Percentiles rank a stretch among this genome's conserved stretches.
Evolutionary conservation across 2,797 vertebrate species (phyloP).

Genomic region (Premnoplex brunnescens): DNA sequence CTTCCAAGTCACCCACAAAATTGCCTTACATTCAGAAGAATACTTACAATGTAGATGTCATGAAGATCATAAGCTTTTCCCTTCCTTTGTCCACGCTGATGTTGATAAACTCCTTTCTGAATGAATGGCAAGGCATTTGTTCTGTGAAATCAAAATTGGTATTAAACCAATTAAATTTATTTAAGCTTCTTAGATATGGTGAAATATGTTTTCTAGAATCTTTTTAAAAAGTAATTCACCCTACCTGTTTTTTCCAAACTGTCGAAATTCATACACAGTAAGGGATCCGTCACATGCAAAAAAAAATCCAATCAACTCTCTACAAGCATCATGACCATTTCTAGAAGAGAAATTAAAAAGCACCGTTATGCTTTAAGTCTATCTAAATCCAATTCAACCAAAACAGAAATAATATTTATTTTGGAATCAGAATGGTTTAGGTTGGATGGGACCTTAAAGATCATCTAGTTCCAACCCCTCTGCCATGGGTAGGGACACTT

Average conservation of each 20-base stretch:
- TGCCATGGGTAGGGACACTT: neutral
- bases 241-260: constrained; percentile 84
- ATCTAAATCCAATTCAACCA: neutral
- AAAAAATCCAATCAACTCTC: constrained; percentile 82
- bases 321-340: constrained; percentile 81
- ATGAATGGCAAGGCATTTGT: constrained; percentile 81
- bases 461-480: neutral
- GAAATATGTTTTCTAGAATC: neutral
- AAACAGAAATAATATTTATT: neutral
- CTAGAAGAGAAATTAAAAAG: constrained; percentile 61
- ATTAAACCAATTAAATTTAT: neutral
- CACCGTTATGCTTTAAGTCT: neutral
- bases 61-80: constrained; percentile 70
- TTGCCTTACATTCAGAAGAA: neutral
- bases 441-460: neutral
- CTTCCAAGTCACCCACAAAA: neutral
- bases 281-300: constrained; percentile 78
- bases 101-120: constrained; percentile 75
- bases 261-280: constrained; percentile 81
- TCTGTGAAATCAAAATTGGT: constrained; percentile 60
- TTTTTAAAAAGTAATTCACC: neutral
- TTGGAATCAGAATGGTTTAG: neutral
- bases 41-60: constrained; percentile 78
- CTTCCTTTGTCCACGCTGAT: constrained; percentile 73
- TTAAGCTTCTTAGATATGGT: neutral